Evolutionary conservation across 2,888 invertebrate genomes (phyloP).

Genomic region (Zeuzera pyrina): DNA sequence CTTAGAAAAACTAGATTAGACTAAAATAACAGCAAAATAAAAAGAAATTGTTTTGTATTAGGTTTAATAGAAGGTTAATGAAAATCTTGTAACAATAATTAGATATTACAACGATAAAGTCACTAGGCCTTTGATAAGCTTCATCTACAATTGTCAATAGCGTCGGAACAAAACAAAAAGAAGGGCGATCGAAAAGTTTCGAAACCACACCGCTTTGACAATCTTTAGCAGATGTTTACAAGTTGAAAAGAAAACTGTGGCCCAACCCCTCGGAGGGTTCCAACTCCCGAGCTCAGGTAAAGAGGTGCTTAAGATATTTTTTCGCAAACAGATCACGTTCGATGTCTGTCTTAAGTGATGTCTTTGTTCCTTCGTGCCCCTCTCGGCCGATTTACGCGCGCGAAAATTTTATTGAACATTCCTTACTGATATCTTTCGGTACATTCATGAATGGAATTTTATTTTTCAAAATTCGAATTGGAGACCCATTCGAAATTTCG

Average conservation of each 20-base stretch:
- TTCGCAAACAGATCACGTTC: constrained; percentile 70
- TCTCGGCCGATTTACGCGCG: constrained; percentile 44
- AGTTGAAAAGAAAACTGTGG: constrained; percentile 41
- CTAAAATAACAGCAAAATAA: too few species aligned
- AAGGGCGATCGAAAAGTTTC: constrained; percentile 43
- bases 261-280: constrained; percentile 31
- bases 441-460: neutral
- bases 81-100: too few species aligned
- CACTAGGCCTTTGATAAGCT: too few species aligned
- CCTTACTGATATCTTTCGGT: neutral
- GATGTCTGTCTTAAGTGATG: constrained; percentile 59
- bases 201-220: constrained; percentile 48
- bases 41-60: too few species aligned
- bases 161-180: constrained; percentile 21
- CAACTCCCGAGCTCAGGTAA: constrained; percentile 47
- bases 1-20: too few species aligned
- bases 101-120: too few species aligned
- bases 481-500: too few species aligned
- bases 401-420: constrained; percentile 38
- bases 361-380: constrained; percentile 44
- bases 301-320: constrained; percentile 59
- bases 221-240: constrained; percentile 59
- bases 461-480: neutral
- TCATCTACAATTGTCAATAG: too few species aligned
- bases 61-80: too few species aligned